These are phyloP conservation scores for Diglossa cyanea DNA, from an alignment of 2,797 vertebrate genomes.

Conservation along the genomic window DNA sequence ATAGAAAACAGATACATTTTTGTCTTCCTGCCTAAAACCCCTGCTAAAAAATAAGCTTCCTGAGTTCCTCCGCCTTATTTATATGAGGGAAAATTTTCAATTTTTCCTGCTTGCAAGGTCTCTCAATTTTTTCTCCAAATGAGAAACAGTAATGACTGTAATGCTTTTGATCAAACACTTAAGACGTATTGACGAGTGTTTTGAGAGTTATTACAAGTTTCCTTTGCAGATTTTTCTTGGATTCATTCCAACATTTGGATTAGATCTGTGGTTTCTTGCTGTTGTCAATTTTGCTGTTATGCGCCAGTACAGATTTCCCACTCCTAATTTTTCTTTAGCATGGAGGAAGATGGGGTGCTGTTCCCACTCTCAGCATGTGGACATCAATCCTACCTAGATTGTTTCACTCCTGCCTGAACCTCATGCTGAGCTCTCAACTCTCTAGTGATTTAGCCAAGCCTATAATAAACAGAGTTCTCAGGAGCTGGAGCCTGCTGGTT, in stretches of 20 bases:
- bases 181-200: background rate
- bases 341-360: background rate
- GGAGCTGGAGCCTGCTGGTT: background rate
- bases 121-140: background rate
- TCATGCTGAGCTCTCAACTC: background rate
- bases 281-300: background rate
- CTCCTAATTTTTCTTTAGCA: background rate
- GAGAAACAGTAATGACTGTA: background rate
- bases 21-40: background rate
- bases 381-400: background rate
- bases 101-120: background rate
- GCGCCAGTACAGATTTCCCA: background rate
- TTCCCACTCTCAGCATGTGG: background rate
- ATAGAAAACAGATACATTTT: background rate
- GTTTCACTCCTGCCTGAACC: background rate
- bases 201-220: background rate
- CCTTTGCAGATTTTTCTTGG: background rate
- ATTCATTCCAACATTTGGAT: background rate
- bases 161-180: conserved; percentile 1
- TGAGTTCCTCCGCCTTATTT: background rate
- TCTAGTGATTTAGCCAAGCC: background rate
- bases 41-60: background rate
- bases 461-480: background rate
- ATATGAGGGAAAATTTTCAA: background rate
- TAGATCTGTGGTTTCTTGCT: background rate